phyloP scores from a whole-genome alignment of 2,797 vertebrate species.

The Babyrousa celebensis region DNA sequence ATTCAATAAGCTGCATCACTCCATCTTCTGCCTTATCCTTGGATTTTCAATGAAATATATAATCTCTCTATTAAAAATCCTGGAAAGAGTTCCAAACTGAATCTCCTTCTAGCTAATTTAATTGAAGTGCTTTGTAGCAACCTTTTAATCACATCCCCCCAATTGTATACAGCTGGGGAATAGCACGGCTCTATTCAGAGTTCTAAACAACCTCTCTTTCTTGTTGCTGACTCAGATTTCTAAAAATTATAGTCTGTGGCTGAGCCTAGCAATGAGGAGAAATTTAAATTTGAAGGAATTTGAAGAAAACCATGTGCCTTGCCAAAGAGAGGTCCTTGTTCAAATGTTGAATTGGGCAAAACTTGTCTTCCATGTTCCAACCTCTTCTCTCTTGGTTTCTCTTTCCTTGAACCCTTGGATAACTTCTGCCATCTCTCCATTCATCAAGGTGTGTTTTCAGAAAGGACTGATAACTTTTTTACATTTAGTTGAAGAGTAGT shows the following conservation, averaged over 20 bases:
- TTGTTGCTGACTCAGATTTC: conserved; percentile 73
- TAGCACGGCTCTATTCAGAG: conserved; percentile 48
- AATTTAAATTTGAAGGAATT: conserved; percentile 67
- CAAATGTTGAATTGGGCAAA: neutral
- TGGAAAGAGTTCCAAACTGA: conserved; percentile 79
- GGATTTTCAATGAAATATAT: conserved; percentile 72
- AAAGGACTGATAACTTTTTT: neutral
- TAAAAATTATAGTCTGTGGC: conserved; percentile 73
- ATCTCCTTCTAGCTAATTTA: conserved; percentile 72
- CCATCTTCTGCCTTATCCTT: conserved; percentile 49
- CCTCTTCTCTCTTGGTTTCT: conserved; percentile 28
- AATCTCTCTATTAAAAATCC: conserved; percentile 76
- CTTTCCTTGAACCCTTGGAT: neutral
- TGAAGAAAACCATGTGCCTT: conserved; percentile 58
- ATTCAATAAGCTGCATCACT: conserved; percentile 55
- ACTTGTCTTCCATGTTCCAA: neutral
- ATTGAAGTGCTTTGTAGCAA: conserved; percentile 76
- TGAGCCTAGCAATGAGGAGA: conserved; percentile 62
- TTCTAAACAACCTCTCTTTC: conserved; percentile 66
- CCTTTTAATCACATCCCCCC: conserved; percentile 66
- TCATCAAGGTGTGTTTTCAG: conserved; percentile 25
- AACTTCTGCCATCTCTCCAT: neutral
- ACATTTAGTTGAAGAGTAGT: neutral
- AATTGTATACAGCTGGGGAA: conserved; percentile 65
- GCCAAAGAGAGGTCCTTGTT: conserved; percentile 36